Conservation (phyloP, 2,888 invertebrate genomes). For the Epirrhoe tristata region DNA sequence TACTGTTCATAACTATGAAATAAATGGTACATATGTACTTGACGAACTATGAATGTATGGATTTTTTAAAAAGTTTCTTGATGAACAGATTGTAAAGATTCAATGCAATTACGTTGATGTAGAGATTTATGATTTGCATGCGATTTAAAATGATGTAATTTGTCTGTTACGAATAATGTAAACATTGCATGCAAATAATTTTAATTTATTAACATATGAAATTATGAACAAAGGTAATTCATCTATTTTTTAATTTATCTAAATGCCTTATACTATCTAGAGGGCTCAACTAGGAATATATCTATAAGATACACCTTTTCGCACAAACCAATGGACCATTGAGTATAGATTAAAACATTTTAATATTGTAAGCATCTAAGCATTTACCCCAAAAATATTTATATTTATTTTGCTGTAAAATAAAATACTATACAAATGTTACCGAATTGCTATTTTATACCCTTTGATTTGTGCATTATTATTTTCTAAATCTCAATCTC, state of each 20-base stretch:
- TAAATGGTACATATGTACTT: constrained; percentile 24
- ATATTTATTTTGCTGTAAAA: constrained; percentile 36
- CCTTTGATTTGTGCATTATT: constrained; percentile 61
- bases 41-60: constrained; percentile 34
- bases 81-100: constrained; percentile 8
- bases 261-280: constrained; percentile 36
- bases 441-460: constrained; percentile 65
- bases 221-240: constrained; percentile 31
- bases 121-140: constrained; percentile 21
- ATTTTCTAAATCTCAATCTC: constrained; percentile 55
- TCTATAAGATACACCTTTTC: constrained; percentile 32
- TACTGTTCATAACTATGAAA: constrained; percentile 16
- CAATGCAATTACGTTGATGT: constrained; percentile 4
- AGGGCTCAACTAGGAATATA: constrained; percentile 35
- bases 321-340: constrained; percentile 41
- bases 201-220: constrained; percentile 33
- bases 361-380: constrained; percentile 24
- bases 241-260: constrained; percentile 27
- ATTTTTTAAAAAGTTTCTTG: constrained; percentile 23
- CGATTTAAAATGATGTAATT: constrained; percentile 23
- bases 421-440: constrained; percentile 54
- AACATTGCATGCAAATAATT: constrained; percentile 30
- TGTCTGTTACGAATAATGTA: constrained; percentile 25
- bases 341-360: constrained; percentile 32
- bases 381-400: constrained; percentile 43